Base-by-base conservation (phyloP, 53 echinoderm and acorn worm genomes). In the Arbacia lixula region DNA sequence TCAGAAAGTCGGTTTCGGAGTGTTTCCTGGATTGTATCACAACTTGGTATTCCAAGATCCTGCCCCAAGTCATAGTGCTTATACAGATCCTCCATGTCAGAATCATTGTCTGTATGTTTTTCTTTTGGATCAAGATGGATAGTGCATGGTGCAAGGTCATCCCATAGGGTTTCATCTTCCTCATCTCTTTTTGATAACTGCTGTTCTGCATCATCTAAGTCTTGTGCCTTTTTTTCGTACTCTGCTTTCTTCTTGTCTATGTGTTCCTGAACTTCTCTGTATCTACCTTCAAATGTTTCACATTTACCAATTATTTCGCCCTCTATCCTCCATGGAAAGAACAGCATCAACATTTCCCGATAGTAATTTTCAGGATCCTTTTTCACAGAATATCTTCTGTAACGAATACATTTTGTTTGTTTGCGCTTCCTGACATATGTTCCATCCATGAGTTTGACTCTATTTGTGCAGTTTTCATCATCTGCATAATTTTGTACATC, bases 321-420 rank as follows among this genome's bases (percentile, higher is more conserved):
- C 27, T 87, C 84, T 30, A 41, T 37, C 17, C 68, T 82, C 40
- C 76, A 86, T 46, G 89, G 92, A 20, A 83, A 68, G 56, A 74
- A 84, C 65, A 92, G 61, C 57, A 85, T 90, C 19, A 92, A 31
- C 21, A 83, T 74, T 52, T 86, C 88, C 56, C 78, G 62, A 60
- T 85, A 92, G 78, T 87, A 89, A 25, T 90, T 84, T 61, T 92
- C 87, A 36, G 83, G 51, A 66, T 83, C 76, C 16, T 86, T 89
- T 40, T 36, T 53, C 29, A 68, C 51, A 32, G 66, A 83, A 90
- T 86, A 86, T 46, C 89, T 38, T 11, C 71, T 73, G 76, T 86
- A 92, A 21, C 89, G 72, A 31, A 92, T 92, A 22, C 76, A 40
- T 54, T 84, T 84, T 5, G 52, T 36, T 35, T 69, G 50, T 19